A percentile compares a stretch with the other conserved stretches of the same genome.
phyloP scores from a whole-genome alignment of 1,140 invertebrate species.

The Trichonephila clavata region DNA sequence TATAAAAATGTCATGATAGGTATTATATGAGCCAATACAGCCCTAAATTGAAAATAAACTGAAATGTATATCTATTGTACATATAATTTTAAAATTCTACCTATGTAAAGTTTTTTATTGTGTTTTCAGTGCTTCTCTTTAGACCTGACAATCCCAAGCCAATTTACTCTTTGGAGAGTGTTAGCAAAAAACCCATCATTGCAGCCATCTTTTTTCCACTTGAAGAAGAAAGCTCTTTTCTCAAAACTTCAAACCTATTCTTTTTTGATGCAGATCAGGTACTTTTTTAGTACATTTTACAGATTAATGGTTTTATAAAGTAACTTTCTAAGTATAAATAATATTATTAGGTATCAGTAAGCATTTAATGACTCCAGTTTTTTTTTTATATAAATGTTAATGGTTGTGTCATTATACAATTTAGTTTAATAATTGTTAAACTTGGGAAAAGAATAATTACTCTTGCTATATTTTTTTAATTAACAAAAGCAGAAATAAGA shows the following conservation, averaged over 20 bases:
- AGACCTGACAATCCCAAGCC: constrained; percentile 31
- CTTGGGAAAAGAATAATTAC: background rate
- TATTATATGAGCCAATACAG: too few species aligned
- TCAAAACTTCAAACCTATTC: constrained; percentile 25
- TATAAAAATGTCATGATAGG: too few species aligned
- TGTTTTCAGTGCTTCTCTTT: constrained; percentile 57
- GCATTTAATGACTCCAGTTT: too few species aligned
- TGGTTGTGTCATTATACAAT: too few species aligned
- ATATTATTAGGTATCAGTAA: too few species aligned
- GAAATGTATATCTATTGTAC: too few species aligned
- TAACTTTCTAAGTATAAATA: background rate
- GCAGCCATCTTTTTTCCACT: constrained; percentile 42
- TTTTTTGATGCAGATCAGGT: constrained; percentile 68
- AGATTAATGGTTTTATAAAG: background rate
- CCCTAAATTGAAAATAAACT: too few species aligned
- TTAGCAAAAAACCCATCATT: background rate
- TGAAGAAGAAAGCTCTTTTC: background rate
- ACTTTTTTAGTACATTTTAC: background rate
- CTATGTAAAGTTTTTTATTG: too few species aligned
- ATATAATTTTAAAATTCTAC: too few species aligned
- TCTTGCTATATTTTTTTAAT: background rate
- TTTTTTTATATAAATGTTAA: too few species aligned
- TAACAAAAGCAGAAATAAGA: too few species aligned
- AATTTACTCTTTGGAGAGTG: background rate
- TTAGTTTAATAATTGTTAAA: background rate